Conservation (phyloP, 2,888 invertebrate species). For the Drosophila rellima region DNA sequence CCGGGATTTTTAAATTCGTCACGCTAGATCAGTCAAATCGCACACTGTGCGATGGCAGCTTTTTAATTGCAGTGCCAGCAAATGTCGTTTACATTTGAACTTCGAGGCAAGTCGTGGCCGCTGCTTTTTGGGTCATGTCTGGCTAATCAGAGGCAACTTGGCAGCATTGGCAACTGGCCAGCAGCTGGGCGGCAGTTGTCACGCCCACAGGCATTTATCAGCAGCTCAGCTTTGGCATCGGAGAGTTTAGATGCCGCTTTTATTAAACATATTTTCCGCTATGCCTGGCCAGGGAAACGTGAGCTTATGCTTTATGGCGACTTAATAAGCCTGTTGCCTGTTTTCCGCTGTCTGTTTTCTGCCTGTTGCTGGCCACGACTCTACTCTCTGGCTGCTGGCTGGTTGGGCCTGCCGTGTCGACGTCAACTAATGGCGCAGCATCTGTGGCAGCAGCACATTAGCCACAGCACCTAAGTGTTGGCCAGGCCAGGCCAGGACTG, state of each 20-base stretch:
- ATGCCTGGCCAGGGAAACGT: constrained; percentile 60
- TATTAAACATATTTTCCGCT: constrained; percentile 71
- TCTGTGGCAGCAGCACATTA: constrained; percentile 62
- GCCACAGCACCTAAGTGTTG: constrained; percentile 55
- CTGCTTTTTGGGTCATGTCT: constrained; percentile 74
- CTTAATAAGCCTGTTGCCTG: constrained; percentile 77
- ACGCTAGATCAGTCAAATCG: background rate
- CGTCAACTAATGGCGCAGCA: constrained; percentile 67
- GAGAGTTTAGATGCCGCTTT: constrained; percentile 64
- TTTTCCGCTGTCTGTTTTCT: constrained; percentile 45
- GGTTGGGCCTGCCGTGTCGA: constrained; percentile 60
- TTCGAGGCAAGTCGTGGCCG: constrained; percentile 57
- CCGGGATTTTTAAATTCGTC: background rate
- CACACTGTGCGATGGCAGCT: constrained; percentile 44
- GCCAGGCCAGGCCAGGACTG: constrained; percentile 14
- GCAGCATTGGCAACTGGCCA: constrained; percentile 31
- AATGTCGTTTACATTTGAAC: constrained; percentile 79
- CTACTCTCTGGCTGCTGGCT: too few species aligned
- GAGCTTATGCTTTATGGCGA: constrained; percentile 80
- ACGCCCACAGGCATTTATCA: constrained; percentile 77
- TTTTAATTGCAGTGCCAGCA: constrained; percentile 70
- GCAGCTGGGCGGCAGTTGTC: constrained; percentile 52
- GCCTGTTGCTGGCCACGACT: constrained; percentile 46
- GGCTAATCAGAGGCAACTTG: constrained; percentile 65
- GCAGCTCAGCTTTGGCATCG: constrained; percentile 34